These are phyloP conservation scores for Drosophila orosa DNA, from an alignment of 1,140 invertebrate species.

Conservation along the genomic window DNA sequence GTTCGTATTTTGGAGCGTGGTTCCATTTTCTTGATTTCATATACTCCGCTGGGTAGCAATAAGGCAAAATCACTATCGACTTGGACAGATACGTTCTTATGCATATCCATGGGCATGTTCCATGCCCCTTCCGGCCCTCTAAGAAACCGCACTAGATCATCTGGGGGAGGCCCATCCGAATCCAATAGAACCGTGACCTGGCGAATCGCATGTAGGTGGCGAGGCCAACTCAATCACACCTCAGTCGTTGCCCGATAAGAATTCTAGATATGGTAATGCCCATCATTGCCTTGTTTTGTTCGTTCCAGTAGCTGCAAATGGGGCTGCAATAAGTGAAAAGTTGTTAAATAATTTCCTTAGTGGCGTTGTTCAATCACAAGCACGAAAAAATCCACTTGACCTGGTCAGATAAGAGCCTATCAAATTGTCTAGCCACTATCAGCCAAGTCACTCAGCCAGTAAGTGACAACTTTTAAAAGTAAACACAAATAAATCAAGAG, in stretches of 20 bases:
- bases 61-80: conserved; percentile 90
- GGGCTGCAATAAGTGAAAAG: conserved; percentile 4
- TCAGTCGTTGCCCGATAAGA: conserved; percentile 57
- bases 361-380: neutral
- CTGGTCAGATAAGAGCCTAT: conserved; percentile 11
- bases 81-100: conserved; percentile 91
- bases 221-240: conserved; percentile 27
- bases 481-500: conserved; percentile 8
- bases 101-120: conserved; percentile 85
- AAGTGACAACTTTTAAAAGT: neutral
- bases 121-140: conserved; percentile 42
- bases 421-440: conserved; percentile 27
- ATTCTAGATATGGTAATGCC: conserved; percentile 12
- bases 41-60: conserved; percentile 88
- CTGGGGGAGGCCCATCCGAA: conserved; percentile 11
- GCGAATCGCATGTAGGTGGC: conserved; percentile 7
- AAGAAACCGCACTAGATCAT: conserved; percentile 19
- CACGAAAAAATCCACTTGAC: conserved; percentile 28
- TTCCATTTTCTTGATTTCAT: conserved; percentile 92
- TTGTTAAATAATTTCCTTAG: conserved; percentile 10
- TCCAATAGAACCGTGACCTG: neutral
- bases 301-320: conserved; percentile 34
- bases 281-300: neutral
- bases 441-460: neutral
- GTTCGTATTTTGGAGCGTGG: conserved; percentile 89